These are phyloP conservation scores for Epinephelus coioides DNA, from an alignment of 2,797 vertebrate species.

Conservation along the genomic window DNA sequence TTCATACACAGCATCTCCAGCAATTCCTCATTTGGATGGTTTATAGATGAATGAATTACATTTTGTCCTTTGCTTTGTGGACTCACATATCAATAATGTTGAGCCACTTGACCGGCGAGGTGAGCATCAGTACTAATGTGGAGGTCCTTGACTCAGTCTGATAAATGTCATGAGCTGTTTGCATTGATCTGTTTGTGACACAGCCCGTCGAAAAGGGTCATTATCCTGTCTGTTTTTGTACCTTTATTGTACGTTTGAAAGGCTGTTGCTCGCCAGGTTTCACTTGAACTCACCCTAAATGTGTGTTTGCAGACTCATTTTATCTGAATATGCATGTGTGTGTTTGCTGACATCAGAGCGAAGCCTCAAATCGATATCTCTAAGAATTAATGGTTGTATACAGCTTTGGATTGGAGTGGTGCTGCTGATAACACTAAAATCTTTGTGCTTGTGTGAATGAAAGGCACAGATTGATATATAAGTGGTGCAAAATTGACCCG, in stretches of 20 bases:
- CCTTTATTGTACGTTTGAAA: slow-evolving; percentile 36
- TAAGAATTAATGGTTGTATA: slow-evolving; percentile 7
- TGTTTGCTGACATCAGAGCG: background rate
- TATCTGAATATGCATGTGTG: slow-evolving; percentile 5
- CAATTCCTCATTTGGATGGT: slow-evolving; percentile 42
- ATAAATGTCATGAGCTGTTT: slow-evolving; percentile 84
- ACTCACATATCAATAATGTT: slow-evolving; percentile 69
- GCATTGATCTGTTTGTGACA: slow-evolving; percentile 82
- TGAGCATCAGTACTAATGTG: slow-evolving; percentile 76
- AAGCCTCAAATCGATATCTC: slow-evolving; percentile 15
- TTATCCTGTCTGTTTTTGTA: slow-evolving; percentile 47
- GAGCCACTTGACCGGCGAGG: slow-evolving; percentile 73
- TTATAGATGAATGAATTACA: slow-evolving; percentile 39
- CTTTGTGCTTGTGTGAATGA: background rate
- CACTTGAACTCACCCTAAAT: background rate
- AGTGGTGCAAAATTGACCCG: slow-evolving; percentile 28
- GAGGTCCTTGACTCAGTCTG: slow-evolving; percentile 78
- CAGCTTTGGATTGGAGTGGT: slow-evolving; percentile 4
- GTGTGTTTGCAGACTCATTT: slow-evolving; percentile 5
- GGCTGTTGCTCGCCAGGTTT: slow-evolving; percentile 13
- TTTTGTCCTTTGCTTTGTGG: slow-evolving; percentile 48
- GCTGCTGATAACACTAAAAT: slow-evolving; percentile 4
- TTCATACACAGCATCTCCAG: slow-evolving; percentile 25
- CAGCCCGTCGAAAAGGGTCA: slow-evolving; percentile 49
- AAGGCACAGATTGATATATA: slow-evolving; percentile 1